These are phyloP conservation scores for Ellobium chinense DNA, from an alignment of 2,888 invertebrate species.

Conservation along the genomic window DNA sequence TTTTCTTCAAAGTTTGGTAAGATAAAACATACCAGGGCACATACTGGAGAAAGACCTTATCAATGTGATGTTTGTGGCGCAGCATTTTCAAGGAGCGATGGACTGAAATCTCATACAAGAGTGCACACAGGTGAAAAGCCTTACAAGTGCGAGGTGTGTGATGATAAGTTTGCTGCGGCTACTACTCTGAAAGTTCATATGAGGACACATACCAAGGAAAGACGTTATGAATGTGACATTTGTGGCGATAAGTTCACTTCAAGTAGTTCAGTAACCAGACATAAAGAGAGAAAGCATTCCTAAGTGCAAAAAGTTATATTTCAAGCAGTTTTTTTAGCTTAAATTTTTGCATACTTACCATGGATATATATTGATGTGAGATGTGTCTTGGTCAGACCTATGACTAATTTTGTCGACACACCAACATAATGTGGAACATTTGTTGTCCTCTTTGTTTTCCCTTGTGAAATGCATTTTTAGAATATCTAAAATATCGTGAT, in stretches of 20 bases:
- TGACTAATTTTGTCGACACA: too few relatives aligned
- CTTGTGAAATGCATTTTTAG: too few relatives aligned
- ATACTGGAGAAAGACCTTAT: constrained; percentile 22
- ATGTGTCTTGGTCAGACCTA: too few relatives aligned
- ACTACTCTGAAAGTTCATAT: background rate
- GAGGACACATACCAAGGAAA: constrained; percentile 4
- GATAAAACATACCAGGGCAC: background rate
- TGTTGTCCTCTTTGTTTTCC: too few relatives aligned
- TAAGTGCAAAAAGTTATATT: too few relatives aligned
- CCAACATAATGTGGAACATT: too few relatives aligned
- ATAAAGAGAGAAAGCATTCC: too few relatives aligned
- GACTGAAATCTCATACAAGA: background rate
- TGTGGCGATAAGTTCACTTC: background rate
- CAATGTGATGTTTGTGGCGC: constrained; percentile 9
- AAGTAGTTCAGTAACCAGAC: too few relatives aligned
- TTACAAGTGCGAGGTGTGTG: constrained; percentile 18
- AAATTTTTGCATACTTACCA: too few relatives aligned
- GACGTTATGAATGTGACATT: background rate
- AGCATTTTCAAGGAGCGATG: background rate
- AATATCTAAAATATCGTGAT: too few relatives aligned
- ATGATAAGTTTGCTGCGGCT: background rate
- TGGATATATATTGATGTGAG: too few relatives aligned
- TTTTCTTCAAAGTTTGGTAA: background rate
- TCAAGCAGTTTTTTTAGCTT: too few relatives aligned
- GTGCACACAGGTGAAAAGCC: constrained; percentile 31